Conservation (phyloP, 2,797 vertebrate genomes). For the Sebastes melanostomus region DNA sequence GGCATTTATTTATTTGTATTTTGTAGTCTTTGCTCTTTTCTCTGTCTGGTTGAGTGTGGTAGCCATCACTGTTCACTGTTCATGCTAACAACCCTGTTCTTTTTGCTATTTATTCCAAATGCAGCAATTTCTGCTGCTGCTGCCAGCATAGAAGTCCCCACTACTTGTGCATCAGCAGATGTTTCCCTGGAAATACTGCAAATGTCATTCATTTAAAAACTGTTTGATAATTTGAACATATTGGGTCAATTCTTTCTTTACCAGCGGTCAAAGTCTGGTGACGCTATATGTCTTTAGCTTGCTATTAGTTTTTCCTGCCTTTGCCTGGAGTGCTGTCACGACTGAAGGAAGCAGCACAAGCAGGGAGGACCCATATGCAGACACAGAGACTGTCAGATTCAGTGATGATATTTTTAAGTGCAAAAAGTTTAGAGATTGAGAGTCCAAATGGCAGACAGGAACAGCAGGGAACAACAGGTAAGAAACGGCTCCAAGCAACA, state of each 20-base stretch:
- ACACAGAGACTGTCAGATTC: too few species aligned
- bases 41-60: background rate
- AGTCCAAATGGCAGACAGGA: too few species aligned
- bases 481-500: too few species aligned
- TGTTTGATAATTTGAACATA: background rate
- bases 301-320: background rate
- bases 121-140: background rate
- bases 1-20: conserved; percentile 25
- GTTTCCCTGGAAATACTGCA: background rate
- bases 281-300: background rate
- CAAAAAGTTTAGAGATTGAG: too few species aligned
- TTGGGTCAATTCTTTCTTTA: background rate
- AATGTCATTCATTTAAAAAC: background rate
- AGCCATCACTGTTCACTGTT: background rate
- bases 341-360: too few species aligned
- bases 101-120: background rate
- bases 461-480: too few species aligned
- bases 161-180: background rate
- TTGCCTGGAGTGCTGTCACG: too few species aligned
- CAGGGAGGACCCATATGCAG: too few species aligned
- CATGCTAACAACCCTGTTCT: background rate
- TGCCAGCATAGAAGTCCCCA: background rate
- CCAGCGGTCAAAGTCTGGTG: background rate
- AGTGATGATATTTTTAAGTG: too few species aligned
- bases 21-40: background rate